Conservation (phyloP, 2,888 invertebrate genomes). For the Drosophila phalerata region DNA sequence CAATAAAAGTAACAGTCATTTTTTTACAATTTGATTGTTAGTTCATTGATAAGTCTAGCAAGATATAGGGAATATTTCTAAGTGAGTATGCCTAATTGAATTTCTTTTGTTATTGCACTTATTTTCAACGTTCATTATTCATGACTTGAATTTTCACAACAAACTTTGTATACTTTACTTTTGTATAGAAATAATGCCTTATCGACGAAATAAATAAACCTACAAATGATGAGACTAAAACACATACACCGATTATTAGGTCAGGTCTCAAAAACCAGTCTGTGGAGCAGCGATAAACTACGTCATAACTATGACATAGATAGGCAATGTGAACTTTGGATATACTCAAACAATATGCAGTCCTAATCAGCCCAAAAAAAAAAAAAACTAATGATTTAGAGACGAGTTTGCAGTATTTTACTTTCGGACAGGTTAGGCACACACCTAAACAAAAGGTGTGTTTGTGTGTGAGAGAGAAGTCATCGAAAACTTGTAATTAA, state of each 20-base stretch:
- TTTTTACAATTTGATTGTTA: neutral
- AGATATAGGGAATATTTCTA: neutral
- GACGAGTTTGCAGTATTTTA: constrained; percentile 41
- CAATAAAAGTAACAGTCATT: constrained; percentile 14
- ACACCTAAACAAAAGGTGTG: constrained; percentile 1
- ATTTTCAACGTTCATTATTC: constrained; percentile 4
- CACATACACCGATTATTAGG: constrained; percentile 46
- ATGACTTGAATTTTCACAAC: constrained; percentile 13
- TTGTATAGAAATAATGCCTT: constrained; percentile 22
- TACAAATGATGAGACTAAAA: constrained; percentile 30
- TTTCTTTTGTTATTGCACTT: constrained; percentile 20
- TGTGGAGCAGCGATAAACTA: constrained; percentile 14
- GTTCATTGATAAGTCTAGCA: neutral
- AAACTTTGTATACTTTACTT: too few relatives aligned
- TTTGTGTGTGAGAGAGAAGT: constrained; percentile 9
- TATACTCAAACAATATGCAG: constrained; percentile 22
- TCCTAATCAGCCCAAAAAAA: constrained; percentile 8
- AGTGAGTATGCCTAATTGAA: neutral
- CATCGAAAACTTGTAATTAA: constrained; percentile 52
- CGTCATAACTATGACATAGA: constrained; percentile 49
- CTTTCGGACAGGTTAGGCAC: constrained; percentile 29
- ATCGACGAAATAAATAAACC: constrained; percentile 36
- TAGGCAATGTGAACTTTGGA: constrained; percentile 7
- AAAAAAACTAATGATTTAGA: constrained; percentile 30
- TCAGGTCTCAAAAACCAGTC: constrained; percentile 52